Percentiles rank a stretch among this genome's conserved stretches.
phyloP scores from a whole-genome alignment of 2,113 vertebrate genomes.

The Brachypteracias leptosomus region DNA sequence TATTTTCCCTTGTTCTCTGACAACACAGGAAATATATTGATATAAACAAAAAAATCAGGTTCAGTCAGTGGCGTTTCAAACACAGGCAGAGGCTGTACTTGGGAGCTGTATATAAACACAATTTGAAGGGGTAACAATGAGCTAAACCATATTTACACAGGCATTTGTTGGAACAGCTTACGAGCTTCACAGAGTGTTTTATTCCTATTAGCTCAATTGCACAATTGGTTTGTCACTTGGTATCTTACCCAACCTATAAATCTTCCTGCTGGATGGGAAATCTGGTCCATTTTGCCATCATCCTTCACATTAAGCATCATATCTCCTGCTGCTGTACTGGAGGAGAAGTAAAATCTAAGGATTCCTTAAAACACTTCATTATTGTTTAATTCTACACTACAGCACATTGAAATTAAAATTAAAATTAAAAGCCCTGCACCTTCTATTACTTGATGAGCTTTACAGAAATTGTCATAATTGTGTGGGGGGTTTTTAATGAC shows the following conservation, averaged over 20 bases:
- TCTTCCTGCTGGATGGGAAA: slow-evolving; percentile 10
- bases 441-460: neutral
- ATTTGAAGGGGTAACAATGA: slow-evolving; percentile 34
- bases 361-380: slow-evolving; percentile 32
- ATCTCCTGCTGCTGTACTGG: neutral
- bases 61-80: slow-evolving; percentile 15
- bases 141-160: slow-evolving; percentile 34
- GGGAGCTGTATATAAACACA: neutral
- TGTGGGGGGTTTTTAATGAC: neutral
- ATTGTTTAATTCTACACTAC: slow-evolving; percentile 34
- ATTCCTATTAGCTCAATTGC: neutral
- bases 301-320: neutral
- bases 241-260: neutral
- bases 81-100: neutral
- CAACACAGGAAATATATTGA: neutral
- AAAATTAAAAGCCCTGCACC: slow-evolving; percentile 14
- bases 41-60: neutral
- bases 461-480: slow-evolving; percentile 18
- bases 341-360: neutral
- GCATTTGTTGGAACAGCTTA: slow-evolving; percentile 26
- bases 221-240: neutral
- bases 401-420: slow-evolving; percentile 2
- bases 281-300: neutral
- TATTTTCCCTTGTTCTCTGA: neutral
- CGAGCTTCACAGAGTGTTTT: neutral